phyloP scores from a whole-genome alignment of 2,888 invertebrate species.

The Spilarctia lutea region DNA sequence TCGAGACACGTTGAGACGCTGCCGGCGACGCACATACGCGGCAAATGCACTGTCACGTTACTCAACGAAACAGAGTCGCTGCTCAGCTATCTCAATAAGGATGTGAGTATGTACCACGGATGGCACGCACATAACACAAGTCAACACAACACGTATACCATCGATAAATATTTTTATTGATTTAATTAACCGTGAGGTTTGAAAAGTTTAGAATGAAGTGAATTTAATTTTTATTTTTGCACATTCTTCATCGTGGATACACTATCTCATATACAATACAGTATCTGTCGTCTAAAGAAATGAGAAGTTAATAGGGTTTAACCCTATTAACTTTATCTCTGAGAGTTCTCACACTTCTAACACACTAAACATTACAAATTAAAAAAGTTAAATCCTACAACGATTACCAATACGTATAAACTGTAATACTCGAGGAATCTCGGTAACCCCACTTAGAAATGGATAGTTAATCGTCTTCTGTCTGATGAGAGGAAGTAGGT shows the following conservation, averaged over 20 bases:
- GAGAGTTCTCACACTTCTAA: no score
- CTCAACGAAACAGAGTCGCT: slow-evolving; percentile 99
- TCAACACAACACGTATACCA: slow-evolving; percentile 1
- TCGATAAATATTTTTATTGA: not conserved
- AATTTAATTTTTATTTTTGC: not conserved
- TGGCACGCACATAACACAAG: slow-evolving; percentile 27
- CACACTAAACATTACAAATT: not conserved
- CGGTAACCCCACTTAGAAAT: not conserved
- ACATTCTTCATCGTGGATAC: not conserved
- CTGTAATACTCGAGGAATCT: not conserved
- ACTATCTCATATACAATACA: no score
- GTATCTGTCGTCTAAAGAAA: not conserved
- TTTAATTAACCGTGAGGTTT: not conserved
- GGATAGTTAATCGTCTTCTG: no score
- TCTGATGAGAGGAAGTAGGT: no score
- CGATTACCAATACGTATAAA: not conserved
- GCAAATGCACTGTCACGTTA: slow-evolving; percentile 99
- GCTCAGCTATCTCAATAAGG: slow-evolving; percentile 98
- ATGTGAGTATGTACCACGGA: slow-evolving; percentile 89
- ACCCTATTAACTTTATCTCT: no score
- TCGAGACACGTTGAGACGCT: slow-evolving; percentile 99
- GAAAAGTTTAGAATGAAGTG: no score
- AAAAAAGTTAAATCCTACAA: not conserved
- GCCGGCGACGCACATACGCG: slow-evolving; percentile 99
- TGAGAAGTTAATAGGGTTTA: not conserved